Percentiles rank a stretch among this genome's conserved stretches.
phyloP scores from a whole-genome alignment of 1,140 invertebrate genomes.

The Drosophila asahinai region DNA sequence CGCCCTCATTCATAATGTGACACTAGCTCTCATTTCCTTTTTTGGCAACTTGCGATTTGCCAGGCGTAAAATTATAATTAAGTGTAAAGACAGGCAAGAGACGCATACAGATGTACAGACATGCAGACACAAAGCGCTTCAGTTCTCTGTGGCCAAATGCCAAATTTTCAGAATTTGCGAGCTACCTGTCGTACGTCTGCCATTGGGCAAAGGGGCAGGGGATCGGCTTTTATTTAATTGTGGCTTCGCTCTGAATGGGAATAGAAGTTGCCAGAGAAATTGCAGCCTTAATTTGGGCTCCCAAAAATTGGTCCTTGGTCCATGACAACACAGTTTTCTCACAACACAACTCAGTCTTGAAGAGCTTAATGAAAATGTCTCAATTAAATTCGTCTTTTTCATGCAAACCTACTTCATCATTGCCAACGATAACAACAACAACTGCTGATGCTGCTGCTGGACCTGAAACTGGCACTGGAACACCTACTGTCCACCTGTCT shows the following conservation, averaged over 20 bases:
- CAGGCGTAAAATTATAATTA: constrained; percentile 81
- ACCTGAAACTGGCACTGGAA: constrained; percentile 19
- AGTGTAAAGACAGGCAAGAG: constrained; percentile 53
- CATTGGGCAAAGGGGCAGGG: neutral
- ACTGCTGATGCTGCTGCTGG: constrained; percentile 1
- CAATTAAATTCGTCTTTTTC: constrained; percentile 4
- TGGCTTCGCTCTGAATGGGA: neutral
- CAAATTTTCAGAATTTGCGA: constrained; percentile 16
- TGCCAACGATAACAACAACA: constrained; percentile 23
- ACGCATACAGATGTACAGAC: constrained; percentile 12
- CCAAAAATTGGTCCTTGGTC: neutral
- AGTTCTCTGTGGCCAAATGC: constrained; percentile 19
- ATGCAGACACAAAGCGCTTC: constrained; percentile 24
- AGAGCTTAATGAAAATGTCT: constrained; percentile 17
- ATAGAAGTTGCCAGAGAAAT: neutral
- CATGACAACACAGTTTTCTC: neutral
- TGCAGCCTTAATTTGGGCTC: neutral
- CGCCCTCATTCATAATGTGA: constrained; percentile 10
- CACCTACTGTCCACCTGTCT: constrained; percentile 22
- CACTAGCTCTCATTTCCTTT: constrained; percentile 21
- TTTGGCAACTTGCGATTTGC: constrained; percentile 64
- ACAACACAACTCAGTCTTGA: neutral
- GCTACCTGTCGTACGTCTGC: constrained; percentile 4
- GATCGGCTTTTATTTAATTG: constrained; percentile 8
- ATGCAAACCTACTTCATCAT: constrained; percentile 46